Conservation (phyloP, 2,888 invertebrate species). For the Anorthoa munda region DNA sequence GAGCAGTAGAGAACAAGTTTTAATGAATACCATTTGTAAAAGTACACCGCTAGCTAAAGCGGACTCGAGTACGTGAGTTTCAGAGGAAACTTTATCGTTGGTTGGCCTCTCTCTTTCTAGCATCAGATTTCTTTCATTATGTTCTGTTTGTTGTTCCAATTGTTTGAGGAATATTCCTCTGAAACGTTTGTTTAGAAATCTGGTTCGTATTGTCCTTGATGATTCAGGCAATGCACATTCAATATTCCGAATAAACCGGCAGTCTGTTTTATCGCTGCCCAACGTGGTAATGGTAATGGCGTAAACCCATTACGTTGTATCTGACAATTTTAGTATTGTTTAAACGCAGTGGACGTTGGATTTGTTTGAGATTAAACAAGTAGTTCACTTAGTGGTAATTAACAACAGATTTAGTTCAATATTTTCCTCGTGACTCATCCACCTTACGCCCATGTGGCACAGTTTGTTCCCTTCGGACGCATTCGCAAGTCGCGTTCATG, state of each 20-base stretch:
- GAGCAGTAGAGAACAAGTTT: too few species aligned
- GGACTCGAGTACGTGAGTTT: background rate
- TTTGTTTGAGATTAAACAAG: conserved; percentile 79
- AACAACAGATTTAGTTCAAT: conserved; percentile 81
- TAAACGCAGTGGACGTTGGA: conserved; percentile 70
- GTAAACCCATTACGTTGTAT: conserved; percentile 76
- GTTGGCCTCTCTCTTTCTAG: background rate
- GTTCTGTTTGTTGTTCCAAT: background rate
- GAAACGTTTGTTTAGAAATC: conserved; percentile 12
- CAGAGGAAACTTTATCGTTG: background rate
- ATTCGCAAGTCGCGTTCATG: conserved; percentile 48
- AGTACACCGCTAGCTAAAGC: background rate
- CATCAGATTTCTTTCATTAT: background rate
- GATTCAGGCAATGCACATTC: conserved; percentile 37
- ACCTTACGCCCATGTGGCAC: conserved; percentile 59
- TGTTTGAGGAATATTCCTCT: conserved; percentile 32
- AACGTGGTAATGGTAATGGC: conserved; percentile 72
- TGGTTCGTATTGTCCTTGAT: conserved; percentile 30
- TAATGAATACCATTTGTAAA: background rate
- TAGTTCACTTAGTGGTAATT: conserved; percentile 80
- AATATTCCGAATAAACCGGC: conserved; percentile 30
- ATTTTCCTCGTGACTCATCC: conserved; percentile 87
- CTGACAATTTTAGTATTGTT: conserved; percentile 70
- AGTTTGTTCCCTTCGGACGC: conserved; percentile 62
- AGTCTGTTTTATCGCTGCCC: conserved; percentile 66